These are phyloP conservation scores for Trachymyrmex septentrionalis DNA, from an alignment of 1,140 invertebrate species.

Conservation along the genomic window DNA sequence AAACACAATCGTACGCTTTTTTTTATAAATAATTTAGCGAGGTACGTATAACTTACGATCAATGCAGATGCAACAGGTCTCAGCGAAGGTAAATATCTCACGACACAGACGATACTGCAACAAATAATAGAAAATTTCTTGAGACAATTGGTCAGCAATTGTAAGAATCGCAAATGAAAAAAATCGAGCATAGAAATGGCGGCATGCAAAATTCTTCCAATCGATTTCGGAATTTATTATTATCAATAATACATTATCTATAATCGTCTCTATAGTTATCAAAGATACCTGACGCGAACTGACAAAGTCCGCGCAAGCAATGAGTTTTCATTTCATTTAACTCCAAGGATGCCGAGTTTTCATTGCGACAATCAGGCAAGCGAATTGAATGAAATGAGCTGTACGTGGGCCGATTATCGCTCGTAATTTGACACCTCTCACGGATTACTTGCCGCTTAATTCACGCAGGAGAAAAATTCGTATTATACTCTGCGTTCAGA, in stretches of 20 bases:
- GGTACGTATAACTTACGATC: not conserved
- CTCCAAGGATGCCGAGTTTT: not conserved
- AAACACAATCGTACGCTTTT: not conserved
- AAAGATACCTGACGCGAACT: not conserved
- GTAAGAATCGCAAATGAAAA: not conserved
- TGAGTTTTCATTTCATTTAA: not conserved
- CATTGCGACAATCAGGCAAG: not conserved
- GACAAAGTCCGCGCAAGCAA: not conserved
- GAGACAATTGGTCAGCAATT: not conserved
- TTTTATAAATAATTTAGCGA: not conserved
- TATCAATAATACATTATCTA: not conserved
- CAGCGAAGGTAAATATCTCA: not conserved
- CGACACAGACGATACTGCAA: not conserved
- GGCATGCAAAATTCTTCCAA: not conserved
- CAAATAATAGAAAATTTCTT: not conserved
- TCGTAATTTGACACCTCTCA: not conserved
- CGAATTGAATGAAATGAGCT: not conserved
- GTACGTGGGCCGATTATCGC: not conserved
- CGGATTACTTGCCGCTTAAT: constrained; percentile 1
- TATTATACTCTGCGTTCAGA: not conserved
- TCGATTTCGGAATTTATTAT: not conserved
- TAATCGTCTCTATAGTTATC: not conserved
- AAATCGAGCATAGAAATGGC: not conserved
- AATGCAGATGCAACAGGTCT: not conserved
- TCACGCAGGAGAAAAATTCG: not conserved